A percentile compares a stretch with the other conserved stretches of the same genome.
phyloP scores from a whole-genome alignment of 2,113 vertebrate species.

The Girardinichthys multiradiatus region DNA sequence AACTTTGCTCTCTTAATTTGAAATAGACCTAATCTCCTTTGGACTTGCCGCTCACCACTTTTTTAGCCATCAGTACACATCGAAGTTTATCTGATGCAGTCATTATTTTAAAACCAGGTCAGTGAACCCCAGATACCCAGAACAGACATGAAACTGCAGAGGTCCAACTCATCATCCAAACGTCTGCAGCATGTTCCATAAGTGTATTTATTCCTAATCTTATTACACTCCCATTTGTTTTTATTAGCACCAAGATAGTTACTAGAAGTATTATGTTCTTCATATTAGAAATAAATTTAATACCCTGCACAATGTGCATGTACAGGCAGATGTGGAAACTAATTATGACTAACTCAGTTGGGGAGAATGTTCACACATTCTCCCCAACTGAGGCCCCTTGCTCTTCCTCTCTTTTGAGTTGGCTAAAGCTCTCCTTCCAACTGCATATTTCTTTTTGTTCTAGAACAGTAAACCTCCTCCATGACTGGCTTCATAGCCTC shows the following conservation, averaged over 20 bases:
- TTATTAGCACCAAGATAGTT: neutral
- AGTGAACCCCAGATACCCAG: constrained; percentile 33
- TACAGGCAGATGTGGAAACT: constrained; percentile 15
- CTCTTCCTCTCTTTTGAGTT: constrained; percentile 52
- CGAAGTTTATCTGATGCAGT: constrained; percentile 36
- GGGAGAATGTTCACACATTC: constrained; percentile 18
- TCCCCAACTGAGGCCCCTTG: constrained; percentile 59
- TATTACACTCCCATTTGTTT: neutral
- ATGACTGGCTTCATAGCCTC: constrained; percentile 59
- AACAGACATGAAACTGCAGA: constrained; percentile 13
- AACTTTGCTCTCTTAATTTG: constrained; percentile 30
- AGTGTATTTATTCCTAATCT: neutral
- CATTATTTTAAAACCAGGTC: constrained; percentile 33
- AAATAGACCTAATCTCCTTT: constrained; percentile 20
- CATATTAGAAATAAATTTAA: no score
- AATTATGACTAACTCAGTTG: constrained; percentile 12
- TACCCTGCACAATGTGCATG: neutral
- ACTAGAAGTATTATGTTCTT: neutral
- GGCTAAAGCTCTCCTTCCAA: constrained; percentile 69
- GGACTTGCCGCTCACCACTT: constrained; percentile 19
- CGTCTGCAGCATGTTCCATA: neutral
- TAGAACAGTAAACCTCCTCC: constrained; percentile 72
- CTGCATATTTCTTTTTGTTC: constrained; percentile 73
- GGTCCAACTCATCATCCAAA: constrained; percentile 21
- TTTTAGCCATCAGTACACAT: constrained; percentile 32